Percentiles rank a stretch among this genome's conserved stretches.
phyloP scores from a whole-genome alignment of 1,140 invertebrate genomes.

The Drosophila obscura region DNA sequence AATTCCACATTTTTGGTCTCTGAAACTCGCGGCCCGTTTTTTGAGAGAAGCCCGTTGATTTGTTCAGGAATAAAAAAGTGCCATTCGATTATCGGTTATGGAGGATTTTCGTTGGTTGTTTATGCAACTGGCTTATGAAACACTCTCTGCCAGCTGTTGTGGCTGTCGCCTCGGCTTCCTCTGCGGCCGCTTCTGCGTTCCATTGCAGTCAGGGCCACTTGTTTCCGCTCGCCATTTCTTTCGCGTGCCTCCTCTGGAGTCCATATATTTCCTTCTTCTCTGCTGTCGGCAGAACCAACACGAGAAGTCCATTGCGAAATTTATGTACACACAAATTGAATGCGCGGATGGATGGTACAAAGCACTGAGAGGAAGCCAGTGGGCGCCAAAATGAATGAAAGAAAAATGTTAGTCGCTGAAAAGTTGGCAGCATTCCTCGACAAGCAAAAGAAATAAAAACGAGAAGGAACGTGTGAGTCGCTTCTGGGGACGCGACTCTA shows the following conservation, averaged over 20 bases:
- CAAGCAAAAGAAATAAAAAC: slow-evolving; percentile 52
- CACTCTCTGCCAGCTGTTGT: slow-evolving; percentile 57
- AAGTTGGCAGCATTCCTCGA: slow-evolving; percentile 62
- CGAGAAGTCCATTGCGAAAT: slow-evolving; percentile 80
- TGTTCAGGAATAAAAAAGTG: slow-evolving; percentile 26
- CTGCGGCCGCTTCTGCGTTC: neutral
- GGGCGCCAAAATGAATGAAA: slow-evolving; percentile 22
- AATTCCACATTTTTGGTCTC: slow-evolving; percentile 55
- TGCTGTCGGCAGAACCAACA: slow-evolving; percentile 59
- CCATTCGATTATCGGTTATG: slow-evolving; percentile 62
- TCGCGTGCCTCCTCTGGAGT: slow-evolving; percentile 3
- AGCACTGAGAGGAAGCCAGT: slow-evolving; percentile 3
- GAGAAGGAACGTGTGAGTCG: too few species aligned
- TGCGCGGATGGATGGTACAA: slow-evolving; percentile 23
- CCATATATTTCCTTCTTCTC: slow-evolving; percentile 30
- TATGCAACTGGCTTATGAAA: slow-evolving; percentile 64
- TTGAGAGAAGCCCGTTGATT: slow-evolving; percentile 47
- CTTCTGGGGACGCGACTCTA: too few species aligned
- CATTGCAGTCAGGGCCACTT: slow-evolving; percentile 56
- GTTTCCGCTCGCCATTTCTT: slow-evolving; percentile 71
- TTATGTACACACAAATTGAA: slow-evolving; percentile 82
- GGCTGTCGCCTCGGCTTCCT: slow-evolving; percentile 21
- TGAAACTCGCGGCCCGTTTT: slow-evolving; percentile 20
- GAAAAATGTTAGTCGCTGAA: slow-evolving; percentile 33
- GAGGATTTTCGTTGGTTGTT: slow-evolving; percentile 64